Conservation (phyloP, 2,113 vertebrate genomes). For the Silurus glanis region DNA sequence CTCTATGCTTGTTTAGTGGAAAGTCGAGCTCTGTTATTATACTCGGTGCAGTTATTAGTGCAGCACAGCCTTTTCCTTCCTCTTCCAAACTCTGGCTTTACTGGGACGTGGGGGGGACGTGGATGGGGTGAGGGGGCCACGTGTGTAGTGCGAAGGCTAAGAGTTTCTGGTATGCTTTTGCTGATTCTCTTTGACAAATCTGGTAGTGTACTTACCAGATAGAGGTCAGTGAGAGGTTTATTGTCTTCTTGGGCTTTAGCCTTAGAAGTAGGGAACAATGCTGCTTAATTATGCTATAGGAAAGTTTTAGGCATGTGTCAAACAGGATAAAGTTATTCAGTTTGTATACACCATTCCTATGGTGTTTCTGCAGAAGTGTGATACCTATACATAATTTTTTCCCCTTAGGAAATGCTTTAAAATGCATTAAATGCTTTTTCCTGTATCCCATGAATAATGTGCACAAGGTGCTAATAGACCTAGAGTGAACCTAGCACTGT, state of each 20-base stretch:
- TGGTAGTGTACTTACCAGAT: neutral
- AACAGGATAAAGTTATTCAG: neutral
- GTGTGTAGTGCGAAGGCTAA: neutral
- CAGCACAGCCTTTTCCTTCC: conserved; percentile 39
- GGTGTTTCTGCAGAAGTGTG: neutral
- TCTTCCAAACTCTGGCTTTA: neutral
- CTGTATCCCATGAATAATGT: neutral
- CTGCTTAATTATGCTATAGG: neutral
- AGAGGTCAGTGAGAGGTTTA: neutral
- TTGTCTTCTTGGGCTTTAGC: neutral
- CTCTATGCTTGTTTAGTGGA: neutral
- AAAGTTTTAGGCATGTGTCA: neutral
- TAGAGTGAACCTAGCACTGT: neutral
- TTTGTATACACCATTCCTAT: neutral
- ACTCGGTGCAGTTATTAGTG: conserved; percentile 15
- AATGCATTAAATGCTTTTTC: neutral
- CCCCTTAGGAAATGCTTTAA: neutral
- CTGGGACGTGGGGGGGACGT: neutral
- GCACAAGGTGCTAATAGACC: neutral
- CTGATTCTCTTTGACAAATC: conserved; percentile 1
- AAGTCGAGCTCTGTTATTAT: conserved; percentile 23
- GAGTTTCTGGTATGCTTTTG: neutral
- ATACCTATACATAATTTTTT: neutral
- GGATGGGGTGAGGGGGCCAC: neutral
- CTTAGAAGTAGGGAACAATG: neutral